Evolutionary conservation across 2,113 vertebrate species (phyloP), one percentile per base, ranked within the genome.

Genomic region (Carassius gibelio): DNA sequence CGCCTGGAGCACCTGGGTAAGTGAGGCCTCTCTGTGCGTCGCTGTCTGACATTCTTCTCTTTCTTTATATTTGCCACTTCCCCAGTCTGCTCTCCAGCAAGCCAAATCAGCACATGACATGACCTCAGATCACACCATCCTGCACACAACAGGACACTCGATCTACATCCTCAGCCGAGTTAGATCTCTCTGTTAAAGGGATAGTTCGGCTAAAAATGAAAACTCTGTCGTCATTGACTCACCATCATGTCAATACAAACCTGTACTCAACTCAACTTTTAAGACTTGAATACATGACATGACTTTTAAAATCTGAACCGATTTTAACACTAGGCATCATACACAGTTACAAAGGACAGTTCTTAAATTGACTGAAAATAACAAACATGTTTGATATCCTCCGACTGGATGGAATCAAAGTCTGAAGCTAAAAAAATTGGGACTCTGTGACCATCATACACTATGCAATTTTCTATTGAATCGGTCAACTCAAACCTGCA

Each of bases 1-100:
- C 86, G 87, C 4, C 83, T 90, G 19, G 69, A 89, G 81, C 89
- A 90, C 76, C 88, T 90, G 85, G 89, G 89, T 90, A 68, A 89
- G 89, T 90, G 62, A 50, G 34, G 61, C 26, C 34, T 52, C 15
- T 34, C 11, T 62, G 8, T 66, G 79, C 15, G 9, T 68, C 48
- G 64, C 55, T 84, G 19, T 52, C 34, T 71, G 34, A 26, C 2
- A 9, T 38, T 38, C 36, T 81, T 89, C 89, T 23, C 30, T 74
- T 15, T 69, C 61, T 64, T 21, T 72, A 62, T 55, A 55, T 34
- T 21, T 61, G 42, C 45, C 10, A 19, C 42, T 82, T 26, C 8
- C 61, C 57, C 80, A 30, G 86, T 84, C 4, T 3, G 23, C 87
- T 82, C 83, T 81, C 55, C 38, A 85, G 78, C 83, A 50, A 52